These are phyloP conservation scores for Labia minor DNA, from an alignment of 2,888 invertebrate species.

Conservation along the genomic window DNA sequence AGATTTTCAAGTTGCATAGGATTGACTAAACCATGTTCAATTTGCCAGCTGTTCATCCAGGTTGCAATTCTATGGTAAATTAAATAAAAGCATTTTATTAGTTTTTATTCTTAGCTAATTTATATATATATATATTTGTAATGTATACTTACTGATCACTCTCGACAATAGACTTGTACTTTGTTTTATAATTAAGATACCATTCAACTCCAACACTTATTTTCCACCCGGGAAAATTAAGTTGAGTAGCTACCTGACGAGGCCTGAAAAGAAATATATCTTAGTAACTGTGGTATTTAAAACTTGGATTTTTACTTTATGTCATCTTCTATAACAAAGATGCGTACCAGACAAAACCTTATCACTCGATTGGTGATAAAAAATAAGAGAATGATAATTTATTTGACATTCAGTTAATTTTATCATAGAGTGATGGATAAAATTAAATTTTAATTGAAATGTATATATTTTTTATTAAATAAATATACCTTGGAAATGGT, in stretches of 20 bases:
- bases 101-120: not conserved
- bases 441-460: not conserved
- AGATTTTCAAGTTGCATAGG: constrained; percentile 53
- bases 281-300: no score
- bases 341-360: no score
- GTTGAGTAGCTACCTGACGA: constrained; percentile 36
- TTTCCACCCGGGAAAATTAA: constrained; percentile 39
- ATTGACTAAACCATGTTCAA: constrained; percentile 51
- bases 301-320: no score
- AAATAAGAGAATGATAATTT: constrained; percentile 14
- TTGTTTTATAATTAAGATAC: constrained; percentile 42
- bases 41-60: constrained; percentile 62
- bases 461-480: not conserved
- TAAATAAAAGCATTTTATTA: constrained; percentile 15
- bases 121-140: no score
- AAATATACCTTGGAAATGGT: constrained; percentile 29
- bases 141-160: constrained; percentile 46
- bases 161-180: constrained; percentile 40
- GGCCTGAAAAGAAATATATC: constrained; percentile 32
- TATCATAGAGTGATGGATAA: not conserved
- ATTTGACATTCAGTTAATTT: not conserved
- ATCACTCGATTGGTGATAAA: no score
- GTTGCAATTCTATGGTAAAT: constrained; percentile 49
- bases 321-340: no score
- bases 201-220: constrained; percentile 40